Evolutionary conservation across 2,888 invertebrate species (phyloP), one percentile per base, ranked within the genome.

Genomic region (Arctia plantaginis): DNA sequence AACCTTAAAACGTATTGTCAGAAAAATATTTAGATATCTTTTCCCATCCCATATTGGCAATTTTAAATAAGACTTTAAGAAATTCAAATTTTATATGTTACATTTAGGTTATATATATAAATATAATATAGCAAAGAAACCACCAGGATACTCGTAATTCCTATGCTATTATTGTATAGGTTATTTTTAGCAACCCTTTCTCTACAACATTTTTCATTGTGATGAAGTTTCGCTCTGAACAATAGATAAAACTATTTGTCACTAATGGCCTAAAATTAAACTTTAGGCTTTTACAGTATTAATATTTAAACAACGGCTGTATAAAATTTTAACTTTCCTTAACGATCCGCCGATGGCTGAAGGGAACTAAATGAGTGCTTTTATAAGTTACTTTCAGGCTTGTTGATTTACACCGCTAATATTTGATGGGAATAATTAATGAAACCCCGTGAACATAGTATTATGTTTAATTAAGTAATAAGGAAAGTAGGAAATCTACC

Each of bases 321-420:
- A 27, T 82, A 83, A 89, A 89, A 80, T 89, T 85, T 86, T 83
- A 89, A 89, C 88, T 88, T 85, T 77, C 70, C 81, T 81, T 79
- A 82, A 66, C 71, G 75, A 77, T 82, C 73, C 66, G 73, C 77
- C 82, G 86, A 78, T 74, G 69, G 77, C 80, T 78, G 82, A 85
- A 78, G 77, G 85, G 86, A 88, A 86, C 87, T 87, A 87, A 87
- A 85, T 85, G 84, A 83, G 83, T 88, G 80, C 82, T 84, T 84
- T 82, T 78, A 81, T 81, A 77, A 77, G 76, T 83, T 84, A 86
- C 85, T 86, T 87, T 75, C 82, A 70, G 79, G 82, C 82, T 86
- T 86, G 77, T 59, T 70, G 73, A 82, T 85, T 81, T 76, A 79
- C 77, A 77, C 67, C 71, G 69, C 73, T 71, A 80, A 83, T 82